Conservation (phyloP, 2,797 vertebrate species). For the Iguana delicatissima region DNA sequence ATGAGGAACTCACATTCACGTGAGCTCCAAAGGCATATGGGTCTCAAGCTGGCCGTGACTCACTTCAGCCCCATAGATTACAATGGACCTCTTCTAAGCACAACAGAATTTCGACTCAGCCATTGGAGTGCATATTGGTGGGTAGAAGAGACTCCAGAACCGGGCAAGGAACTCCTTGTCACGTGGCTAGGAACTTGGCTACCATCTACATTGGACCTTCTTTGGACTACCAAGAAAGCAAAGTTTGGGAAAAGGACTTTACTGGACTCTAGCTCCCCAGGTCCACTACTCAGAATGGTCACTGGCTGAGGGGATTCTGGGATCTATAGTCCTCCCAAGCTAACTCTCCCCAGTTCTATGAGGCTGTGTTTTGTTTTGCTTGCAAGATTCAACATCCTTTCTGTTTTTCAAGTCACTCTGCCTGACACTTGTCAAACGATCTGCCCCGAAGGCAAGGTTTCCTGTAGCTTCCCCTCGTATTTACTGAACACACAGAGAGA, state of each 20-base stretch:
- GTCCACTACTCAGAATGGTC: too few relatives aligned
- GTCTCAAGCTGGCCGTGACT: not conserved
- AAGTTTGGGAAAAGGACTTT: not conserved
- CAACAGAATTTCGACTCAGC: too few relatives aligned
- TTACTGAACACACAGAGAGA: constrained; percentile 26
- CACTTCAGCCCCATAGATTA: not conserved
- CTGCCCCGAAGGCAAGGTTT: not conserved
- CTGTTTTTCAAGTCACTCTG: not conserved
- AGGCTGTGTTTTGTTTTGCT: not conserved
- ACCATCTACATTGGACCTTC: not conserved
- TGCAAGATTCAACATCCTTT: not conserved
- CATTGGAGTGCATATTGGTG: not conserved
- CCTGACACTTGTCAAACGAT: not conserved
- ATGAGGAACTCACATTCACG: too few relatives aligned
- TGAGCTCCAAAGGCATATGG: too few relatives aligned
- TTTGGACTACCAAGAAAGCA: too few relatives aligned
- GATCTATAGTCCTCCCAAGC: not conserved
- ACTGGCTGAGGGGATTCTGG: not conserved
- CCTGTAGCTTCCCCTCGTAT: not conserved
- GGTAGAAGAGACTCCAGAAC: not conserved
- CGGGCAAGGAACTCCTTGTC: too few relatives aligned
- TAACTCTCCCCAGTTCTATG: not conserved
- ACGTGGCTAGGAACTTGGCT: not conserved
- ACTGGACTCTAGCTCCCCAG: not conserved
- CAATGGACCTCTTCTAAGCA: not conserved